phyloP scores from a whole-genome alignment of 2,888 invertebrate genomes.

The Cheilosia soror region DNA sequence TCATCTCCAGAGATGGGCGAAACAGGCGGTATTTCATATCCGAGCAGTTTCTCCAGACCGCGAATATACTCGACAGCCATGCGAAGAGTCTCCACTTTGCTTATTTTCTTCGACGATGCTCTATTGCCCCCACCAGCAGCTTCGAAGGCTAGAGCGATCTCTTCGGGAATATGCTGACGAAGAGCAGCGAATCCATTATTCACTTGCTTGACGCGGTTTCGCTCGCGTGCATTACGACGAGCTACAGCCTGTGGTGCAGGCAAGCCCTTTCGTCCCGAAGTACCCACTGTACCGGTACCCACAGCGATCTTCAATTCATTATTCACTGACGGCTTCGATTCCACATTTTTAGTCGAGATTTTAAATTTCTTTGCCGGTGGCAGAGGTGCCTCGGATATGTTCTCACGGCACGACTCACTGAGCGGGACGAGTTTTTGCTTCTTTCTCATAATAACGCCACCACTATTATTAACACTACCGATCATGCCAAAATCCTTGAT shows the following conservation, averaged over 20 bases:
- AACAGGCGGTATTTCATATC: slow-evolving; percentile 85
- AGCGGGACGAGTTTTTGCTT: slow-evolving; percentile 63
- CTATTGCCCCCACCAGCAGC: slow-evolving; percentile 86
- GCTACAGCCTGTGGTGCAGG: slow-evolving; percentile 93
- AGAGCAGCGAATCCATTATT: slow-evolving; percentile 96
- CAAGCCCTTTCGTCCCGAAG: slow-evolving; percentile 82
- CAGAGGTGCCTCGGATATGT: slow-evolving; percentile 25
- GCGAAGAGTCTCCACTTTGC: slow-evolving; percentile 94
- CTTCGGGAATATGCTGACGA: slow-evolving; percentile 93
- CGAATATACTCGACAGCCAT: slow-evolving; percentile 96
- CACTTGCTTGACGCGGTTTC: slow-evolving; percentile 96
- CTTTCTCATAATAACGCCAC: slow-evolving; percentile 72
- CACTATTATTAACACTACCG: slow-evolving; percentile 78
- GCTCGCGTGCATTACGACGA: slow-evolving; percentile 94
- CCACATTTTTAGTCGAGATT: slow-evolving; percentile 42
- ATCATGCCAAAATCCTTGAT: slow-evolving; percentile 83
- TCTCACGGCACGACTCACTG: slow-evolving; percentile 74
- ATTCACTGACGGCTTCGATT: not conserved
- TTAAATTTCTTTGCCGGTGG: slow-evolving; percentile 69
- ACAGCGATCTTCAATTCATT: slow-evolving; percentile 30
- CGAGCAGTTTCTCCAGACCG: slow-evolving; percentile 90
- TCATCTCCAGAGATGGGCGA: slow-evolving; percentile 76
- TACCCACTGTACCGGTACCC: slow-evolving; percentile 76
- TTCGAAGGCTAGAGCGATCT: slow-evolving; percentile 89
- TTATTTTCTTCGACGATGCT: slow-evolving; percentile 90